Conservation (phyloP, 2,113 vertebrate genomes). For the Misgurnus mizolepis region DNA sequence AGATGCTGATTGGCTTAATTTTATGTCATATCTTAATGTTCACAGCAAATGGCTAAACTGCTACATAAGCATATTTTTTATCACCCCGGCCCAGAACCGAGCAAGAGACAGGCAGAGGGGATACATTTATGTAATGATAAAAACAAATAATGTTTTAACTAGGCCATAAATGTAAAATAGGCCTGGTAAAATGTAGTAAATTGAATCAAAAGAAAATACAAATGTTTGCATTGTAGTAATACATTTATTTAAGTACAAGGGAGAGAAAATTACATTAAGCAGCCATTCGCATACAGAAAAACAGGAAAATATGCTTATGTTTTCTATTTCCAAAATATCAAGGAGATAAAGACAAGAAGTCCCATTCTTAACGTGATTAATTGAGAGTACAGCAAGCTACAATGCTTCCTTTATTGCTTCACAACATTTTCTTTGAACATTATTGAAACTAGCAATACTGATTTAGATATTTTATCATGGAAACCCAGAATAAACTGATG, state of each 20-base stretch:
- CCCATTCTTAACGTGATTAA: neutral
- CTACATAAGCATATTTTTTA: too few species aligned
- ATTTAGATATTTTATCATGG: neutral
- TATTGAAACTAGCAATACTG: neutral
- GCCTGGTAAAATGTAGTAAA: neutral
- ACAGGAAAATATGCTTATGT: too few species aligned
- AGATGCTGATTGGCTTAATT: too few species aligned
- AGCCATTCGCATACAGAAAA: neutral
- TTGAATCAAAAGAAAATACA: neutral
- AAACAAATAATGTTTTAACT: too few species aligned
- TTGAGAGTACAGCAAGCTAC: neutral
- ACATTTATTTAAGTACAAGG: neutral
- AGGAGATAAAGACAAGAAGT: neutral
- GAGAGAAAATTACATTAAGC: neutral
- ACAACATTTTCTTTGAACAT: neutral
- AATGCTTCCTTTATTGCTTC: neutral
- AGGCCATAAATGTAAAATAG: neutral
- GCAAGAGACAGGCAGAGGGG: too few species aligned
- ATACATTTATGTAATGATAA: too few species aligned
- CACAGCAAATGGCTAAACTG: too few species aligned
- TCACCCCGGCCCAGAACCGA: too few species aligned
- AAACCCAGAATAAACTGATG: neutral
- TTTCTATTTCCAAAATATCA: neutral
- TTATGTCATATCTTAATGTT: too few species aligned
- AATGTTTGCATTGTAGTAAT: neutral